Evolutionary conservation across 2,888 invertebrate species (phyloP).

Genomic region (Uloborus plumipes): DNA sequence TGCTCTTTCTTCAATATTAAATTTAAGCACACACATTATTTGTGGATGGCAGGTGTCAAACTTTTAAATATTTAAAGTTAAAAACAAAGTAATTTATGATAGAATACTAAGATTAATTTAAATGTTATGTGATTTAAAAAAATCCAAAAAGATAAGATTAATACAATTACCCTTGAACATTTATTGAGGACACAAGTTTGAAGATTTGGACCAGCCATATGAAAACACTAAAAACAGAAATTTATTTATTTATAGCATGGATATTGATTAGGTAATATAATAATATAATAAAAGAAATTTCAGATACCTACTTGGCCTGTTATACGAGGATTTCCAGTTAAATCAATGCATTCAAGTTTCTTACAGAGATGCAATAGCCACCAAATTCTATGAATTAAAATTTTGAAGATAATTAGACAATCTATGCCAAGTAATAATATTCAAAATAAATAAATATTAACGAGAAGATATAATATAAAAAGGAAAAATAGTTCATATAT

Average conservation of each 20-base stretch:
- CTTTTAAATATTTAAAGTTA: too few relatives aligned
- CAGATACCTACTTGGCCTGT: conserved; percentile 59
- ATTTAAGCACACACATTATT: too few relatives aligned
- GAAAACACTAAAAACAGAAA: conserved; percentile 53
- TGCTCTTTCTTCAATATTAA: too few relatives aligned
- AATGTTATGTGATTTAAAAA: neutral
- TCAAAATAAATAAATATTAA: too few relatives aligned
- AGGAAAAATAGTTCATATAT: too few relatives aligned
- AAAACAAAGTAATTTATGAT: too few relatives aligned
- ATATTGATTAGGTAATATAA: too few relatives aligned
- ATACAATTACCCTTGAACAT: conserved; percentile 54
- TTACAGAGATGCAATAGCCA: conserved; percentile 64
- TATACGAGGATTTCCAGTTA: conserved; percentile 47
- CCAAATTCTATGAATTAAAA: conserved; percentile 41
- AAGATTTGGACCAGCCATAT: conserved; percentile 60
- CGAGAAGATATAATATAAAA: too few relatives aligned
- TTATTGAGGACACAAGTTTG: conserved; percentile 57
- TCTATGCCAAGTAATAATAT: neutral
- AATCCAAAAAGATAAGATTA: neutral
- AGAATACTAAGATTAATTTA: too few relatives aligned
- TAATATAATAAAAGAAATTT: neutral
- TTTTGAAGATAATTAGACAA: neutral
- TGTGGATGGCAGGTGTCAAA: too few relatives aligned
- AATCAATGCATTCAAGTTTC: conserved; percentile 58
- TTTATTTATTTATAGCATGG: neutral